Evolutionary conservation across 2,113 vertebrate species (phyloP).

Genomic region (Pelvicachromis taeniatus): DNA sequence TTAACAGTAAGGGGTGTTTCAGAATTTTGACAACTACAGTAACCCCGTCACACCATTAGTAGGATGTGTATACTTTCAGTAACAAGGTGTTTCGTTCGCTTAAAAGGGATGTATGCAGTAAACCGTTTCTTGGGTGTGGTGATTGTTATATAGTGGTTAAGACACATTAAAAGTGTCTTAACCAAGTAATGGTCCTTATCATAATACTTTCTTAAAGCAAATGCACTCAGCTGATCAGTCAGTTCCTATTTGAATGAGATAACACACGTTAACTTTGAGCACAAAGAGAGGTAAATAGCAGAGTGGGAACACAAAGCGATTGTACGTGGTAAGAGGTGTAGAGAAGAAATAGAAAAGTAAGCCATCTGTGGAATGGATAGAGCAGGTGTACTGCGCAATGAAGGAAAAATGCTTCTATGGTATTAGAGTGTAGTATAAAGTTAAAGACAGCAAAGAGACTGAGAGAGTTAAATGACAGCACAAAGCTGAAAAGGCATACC

Average conservation of each 20-base stretch:
- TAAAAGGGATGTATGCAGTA: neutral
- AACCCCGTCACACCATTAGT: neutral
- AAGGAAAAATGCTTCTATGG: neutral
- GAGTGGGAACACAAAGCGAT: neutral
- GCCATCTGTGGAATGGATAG: neutral
- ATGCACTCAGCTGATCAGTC: neutral
- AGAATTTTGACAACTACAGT: neutral
- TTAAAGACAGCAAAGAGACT: conserved; percentile 1
- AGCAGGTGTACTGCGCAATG: neutral
- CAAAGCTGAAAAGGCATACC: conserved; percentile 21
- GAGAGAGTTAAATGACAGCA: conserved; percentile 24
- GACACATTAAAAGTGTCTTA: neutral
- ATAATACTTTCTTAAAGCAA: neutral
- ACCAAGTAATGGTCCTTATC: neutral
- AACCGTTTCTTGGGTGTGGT: neutral
- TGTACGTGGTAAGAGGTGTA: neutral
- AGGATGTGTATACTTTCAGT: neutral
- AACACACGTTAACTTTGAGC: neutral
- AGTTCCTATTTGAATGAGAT: neutral
- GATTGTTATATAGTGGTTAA: neutral
- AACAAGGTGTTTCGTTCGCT: neutral
- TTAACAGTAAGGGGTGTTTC: neutral
- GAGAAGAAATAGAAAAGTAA: neutral
- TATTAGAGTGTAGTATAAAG: neutral
- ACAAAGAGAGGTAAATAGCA: neutral